A percentile compares a stretch with the other conserved stretches of the same genome.
Evolutionary conservation across 2,113 vertebrate species (phyloP).

Genomic region (Myrmecophaga tridactyla): DNA sequence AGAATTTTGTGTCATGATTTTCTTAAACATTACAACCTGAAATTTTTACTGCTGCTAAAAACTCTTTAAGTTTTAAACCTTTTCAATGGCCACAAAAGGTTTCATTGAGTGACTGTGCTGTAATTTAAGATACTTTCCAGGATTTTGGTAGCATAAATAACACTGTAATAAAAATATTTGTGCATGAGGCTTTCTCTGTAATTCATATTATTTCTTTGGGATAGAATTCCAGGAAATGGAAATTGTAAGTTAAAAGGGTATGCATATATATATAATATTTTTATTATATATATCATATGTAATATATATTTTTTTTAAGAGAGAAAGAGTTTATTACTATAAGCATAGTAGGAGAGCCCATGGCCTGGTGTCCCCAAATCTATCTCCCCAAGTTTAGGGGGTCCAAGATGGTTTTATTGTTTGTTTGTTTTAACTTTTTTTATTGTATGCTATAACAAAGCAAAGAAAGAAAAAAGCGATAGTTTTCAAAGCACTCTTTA

Average conservation of each 20-base stretch:
- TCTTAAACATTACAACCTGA: background rate
- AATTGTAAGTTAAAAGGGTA: background rate
- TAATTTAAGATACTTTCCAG: background rate
- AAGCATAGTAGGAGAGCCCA: no score
- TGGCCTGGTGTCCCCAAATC: no score
- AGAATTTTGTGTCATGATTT: background rate
- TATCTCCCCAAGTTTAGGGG: no score
- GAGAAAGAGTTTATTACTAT: no score
- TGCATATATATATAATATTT: no score
- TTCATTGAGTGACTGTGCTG: background rate
- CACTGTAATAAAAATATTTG: background rate
- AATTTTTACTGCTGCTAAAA: background rate
- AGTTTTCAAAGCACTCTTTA: no score
- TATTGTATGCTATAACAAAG: no score
- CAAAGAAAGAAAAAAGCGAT: no score
- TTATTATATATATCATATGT: no score
- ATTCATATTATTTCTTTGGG: background rate
- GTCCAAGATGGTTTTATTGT: no score
- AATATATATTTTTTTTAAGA: no score
- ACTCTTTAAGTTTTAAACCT: background rate
- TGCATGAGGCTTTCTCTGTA: background rate
- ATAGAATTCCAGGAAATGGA: conserved; percentile 39
- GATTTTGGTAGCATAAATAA: background rate
- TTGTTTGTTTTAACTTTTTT: no score
- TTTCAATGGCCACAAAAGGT: background rate